These are phyloP conservation scores for Rhabdophis nuchalis DNA, from an alignment of 2,797 vertebrate species.

Conservation along the genomic window DNA sequence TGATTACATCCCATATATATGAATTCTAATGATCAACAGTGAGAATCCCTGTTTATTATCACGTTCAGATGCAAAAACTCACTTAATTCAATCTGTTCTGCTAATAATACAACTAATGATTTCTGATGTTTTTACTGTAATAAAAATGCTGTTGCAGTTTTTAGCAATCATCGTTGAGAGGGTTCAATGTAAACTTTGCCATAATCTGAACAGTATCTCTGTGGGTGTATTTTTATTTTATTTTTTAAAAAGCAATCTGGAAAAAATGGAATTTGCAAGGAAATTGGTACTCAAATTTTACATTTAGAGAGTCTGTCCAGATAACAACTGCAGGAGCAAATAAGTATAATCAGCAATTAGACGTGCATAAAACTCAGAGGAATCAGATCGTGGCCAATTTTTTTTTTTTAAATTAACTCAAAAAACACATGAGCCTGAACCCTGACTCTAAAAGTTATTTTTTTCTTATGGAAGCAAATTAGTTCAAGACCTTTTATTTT, in stretches of 20 bases:
- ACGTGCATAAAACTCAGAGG: constrained; percentile 47
- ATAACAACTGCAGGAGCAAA: constrained; percentile 39
- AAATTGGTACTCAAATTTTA: constrained; percentile 3
- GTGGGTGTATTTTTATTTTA: neutral
- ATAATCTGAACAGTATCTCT: neutral
- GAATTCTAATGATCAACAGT: neutral
- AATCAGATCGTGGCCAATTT: constrained; percentile 57
- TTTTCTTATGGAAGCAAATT: constrained; percentile 46
- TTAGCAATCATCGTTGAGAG: neutral
- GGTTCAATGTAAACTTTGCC: neutral
- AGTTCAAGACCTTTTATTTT: constrained; percentile 54
- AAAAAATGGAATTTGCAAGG: neutral
- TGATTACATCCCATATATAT: neutral
- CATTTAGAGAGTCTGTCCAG: constrained; percentile 5
- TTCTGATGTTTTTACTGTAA: neutral
- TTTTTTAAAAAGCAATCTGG: neutral
- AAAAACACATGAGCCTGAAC: constrained; percentile 59
- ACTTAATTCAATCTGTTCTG: neutral
- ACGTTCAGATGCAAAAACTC: neutral
- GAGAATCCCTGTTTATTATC: neutral
- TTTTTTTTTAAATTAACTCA: constrained; percentile 29
- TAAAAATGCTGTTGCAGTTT: neutral
- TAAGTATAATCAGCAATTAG: constrained; percentile 53
- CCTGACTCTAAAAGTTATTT: constrained; percentile 45
- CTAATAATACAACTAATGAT: neutral